Conservation (phyloP, 2,888 invertebrate genomes). For the Coenonympha arcania region DNA sequence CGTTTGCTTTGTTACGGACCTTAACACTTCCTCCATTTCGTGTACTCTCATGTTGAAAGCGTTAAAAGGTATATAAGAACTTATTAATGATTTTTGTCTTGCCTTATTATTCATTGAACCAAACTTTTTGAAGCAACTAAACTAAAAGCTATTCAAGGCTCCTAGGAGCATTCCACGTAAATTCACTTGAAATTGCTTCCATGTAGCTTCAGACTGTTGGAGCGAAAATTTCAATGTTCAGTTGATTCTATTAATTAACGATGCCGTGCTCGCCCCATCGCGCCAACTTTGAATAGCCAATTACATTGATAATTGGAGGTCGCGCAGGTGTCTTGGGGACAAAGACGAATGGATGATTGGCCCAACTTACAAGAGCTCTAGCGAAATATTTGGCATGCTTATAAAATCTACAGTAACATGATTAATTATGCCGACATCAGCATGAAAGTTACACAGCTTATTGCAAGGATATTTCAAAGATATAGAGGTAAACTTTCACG, state of each 20-base stretch:
- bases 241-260: conserved; percentile 69
- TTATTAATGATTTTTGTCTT: too few relatives aligned
- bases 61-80: too few relatives aligned
- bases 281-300: conserved; percentile 68
- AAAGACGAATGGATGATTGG: conserved; percentile 39
- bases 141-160: conserved; percentile 28
- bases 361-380: conserved; percentile 18
- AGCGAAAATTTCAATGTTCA: conserved; percentile 69
- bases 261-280: conserved; percentile 60
- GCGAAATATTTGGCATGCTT: not conserved
- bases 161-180: conserved; percentile 43
- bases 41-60: too few relatives aligned
- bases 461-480: too few relatives aligned
- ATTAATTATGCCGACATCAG: too few relatives aligned
- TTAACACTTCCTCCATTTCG: too few relatives aligned
- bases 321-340: conserved; percentile 63
- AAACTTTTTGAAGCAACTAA: conserved; percentile 1
- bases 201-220: conserved; percentile 42
- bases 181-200: conserved; percentile 38
- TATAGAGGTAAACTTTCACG: too few relatives aligned
- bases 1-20: not conserved
- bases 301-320: conserved; percentile 71
- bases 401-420: too few relatives aligned
- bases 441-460: too few relatives aligned
- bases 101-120: not conserved